Evolutionary conservation across 2,113 vertebrate genomes (phyloP).

Genomic region (Hemiscyllium ocellatum): DNA sequence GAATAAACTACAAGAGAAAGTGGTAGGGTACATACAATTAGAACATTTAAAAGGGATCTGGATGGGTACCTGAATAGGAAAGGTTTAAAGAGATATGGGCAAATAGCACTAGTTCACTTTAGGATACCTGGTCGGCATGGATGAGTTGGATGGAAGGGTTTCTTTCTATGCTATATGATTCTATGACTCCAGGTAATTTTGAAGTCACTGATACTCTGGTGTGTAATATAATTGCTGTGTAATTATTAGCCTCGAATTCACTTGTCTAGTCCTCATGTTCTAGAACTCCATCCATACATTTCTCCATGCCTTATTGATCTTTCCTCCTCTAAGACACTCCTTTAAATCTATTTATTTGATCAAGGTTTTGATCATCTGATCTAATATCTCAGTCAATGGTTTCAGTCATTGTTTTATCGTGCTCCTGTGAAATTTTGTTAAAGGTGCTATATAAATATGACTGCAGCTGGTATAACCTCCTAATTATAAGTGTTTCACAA

Average conservation of each 20-base stretch:
- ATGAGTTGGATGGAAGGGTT: too few relatives aligned
- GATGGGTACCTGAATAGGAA: too few relatives aligned
- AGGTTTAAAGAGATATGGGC: too few relatives aligned
- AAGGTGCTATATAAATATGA: not conserved
- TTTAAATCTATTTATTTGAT: not conserved
- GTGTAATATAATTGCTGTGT: not conserved
- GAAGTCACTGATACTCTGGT: not conserved
- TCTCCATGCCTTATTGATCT: not conserved
- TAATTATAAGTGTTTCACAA: not conserved
- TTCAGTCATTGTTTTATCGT: not conserved
- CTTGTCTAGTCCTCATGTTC: not conserved
- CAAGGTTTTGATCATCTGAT: too few relatives aligned
- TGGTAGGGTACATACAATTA: too few relatives aligned
- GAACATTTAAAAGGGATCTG: too few relatives aligned
- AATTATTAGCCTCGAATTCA: not conserved
- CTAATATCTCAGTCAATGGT: not conserved
- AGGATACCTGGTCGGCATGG: too few relatives aligned
- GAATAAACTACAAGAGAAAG: too few relatives aligned
- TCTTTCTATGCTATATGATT: too few relatives aligned
- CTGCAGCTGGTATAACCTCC: not conserved
- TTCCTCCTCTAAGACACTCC: not conserved
- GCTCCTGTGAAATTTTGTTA: not conserved
- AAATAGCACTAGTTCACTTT: too few relatives aligned
- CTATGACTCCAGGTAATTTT: not conserved
- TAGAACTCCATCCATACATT: not conserved